These are phyloP conservation scores for Proctacanthus coquilletti DNA, from an alignment of 1,140 invertebrate genomes.

Conservation along the genomic window DNA sequence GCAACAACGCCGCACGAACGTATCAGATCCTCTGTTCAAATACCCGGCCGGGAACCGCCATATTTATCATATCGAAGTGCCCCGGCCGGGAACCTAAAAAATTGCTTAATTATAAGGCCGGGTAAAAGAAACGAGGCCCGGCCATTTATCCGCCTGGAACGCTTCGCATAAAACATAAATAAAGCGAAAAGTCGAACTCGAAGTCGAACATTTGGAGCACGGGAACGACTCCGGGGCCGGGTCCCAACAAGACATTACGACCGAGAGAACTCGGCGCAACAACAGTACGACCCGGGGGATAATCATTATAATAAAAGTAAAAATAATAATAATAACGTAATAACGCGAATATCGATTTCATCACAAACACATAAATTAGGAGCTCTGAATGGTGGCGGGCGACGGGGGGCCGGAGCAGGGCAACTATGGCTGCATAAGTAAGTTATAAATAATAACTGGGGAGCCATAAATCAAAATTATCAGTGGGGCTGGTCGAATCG, in stretches of 20 bases:
- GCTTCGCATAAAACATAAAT: not conserved
- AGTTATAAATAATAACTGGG: conserved; percentile 30
- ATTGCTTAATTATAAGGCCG: conserved; percentile 1
- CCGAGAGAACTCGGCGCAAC: no score
- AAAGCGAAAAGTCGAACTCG: not conserved
- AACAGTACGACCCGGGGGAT: no score
- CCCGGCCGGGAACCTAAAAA: not conserved
- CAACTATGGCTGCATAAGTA: conserved; percentile 14
- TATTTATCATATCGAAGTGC: not conserved
- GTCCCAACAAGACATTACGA: not conserved
- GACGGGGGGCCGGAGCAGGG: not conserved
- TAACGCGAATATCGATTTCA: conserved; percentile 1
- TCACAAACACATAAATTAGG: conserved; percentile 2
- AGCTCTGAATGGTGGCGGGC: not conserved
- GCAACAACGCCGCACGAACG: no score
- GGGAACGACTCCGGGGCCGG: not conserved
- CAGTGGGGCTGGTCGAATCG: conserved; percentile 16
- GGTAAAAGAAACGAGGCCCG: not conserved
- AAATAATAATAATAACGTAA: not conserved
- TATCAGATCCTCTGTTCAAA: no score
- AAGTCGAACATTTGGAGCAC: no score
- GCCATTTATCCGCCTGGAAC: not conserved
- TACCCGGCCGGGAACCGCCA: no score
- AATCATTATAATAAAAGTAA: no score
- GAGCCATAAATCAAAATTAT: conserved; percentile 29